A percentile compares a stretch with the other conserved stretches of the same genome.
phyloP scores from a whole-genome alignment of 2,113 vertebrate genomes.

The Callipepla squamata region DNA sequence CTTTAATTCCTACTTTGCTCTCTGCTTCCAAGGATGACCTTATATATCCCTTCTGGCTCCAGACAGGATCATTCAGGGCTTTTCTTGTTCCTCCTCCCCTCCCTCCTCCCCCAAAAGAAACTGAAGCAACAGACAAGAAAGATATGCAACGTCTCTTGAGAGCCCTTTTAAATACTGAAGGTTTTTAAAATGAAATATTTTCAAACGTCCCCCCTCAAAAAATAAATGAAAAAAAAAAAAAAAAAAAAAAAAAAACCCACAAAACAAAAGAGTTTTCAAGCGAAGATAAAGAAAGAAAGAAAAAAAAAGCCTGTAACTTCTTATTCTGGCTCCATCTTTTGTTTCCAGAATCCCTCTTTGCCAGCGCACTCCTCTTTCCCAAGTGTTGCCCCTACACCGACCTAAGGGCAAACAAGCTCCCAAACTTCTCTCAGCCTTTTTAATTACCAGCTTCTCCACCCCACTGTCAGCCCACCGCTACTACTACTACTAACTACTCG shows the following conservation, averaged over 20 bases:
- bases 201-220: background rate
- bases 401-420: background rate
- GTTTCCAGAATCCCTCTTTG: background rate
- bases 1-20: slow-evolving; percentile 63
- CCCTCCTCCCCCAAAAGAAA: no score
- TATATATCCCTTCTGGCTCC: background rate
- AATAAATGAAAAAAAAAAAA: no score
- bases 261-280: slow-evolving; percentile 8
- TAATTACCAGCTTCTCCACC: background rate
- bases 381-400: background rate
- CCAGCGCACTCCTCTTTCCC: background rate
- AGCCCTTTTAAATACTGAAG: background rate
- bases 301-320: slow-evolving; percentile 21
- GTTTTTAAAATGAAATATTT: background rate
- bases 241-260: no score
- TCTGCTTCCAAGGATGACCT: slow-evolving; percentile 45
- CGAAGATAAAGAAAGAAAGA: no score
- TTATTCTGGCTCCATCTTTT: background rate
- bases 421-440: slow-evolving; percentile 48
- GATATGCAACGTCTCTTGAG: background rate
- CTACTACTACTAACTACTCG: no score
- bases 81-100: background rate
- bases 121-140: no score
- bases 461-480: background rate
- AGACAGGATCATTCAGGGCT: background rate